Conservation (phyloP, 2,888 invertebrate species). For the Leucoptera coffeella region DNA sequence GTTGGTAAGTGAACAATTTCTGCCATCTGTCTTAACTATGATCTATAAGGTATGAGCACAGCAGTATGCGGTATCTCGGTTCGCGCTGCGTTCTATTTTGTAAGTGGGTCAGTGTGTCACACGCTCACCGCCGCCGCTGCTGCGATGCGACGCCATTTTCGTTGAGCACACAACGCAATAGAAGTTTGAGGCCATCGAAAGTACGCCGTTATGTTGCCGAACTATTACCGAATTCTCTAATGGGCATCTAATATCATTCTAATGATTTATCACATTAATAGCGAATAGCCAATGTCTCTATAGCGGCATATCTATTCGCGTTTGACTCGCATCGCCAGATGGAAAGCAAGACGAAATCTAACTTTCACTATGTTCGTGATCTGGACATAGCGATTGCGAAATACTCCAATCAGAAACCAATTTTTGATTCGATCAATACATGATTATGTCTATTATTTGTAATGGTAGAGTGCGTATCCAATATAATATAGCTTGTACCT, state of each 20-base stretch:
- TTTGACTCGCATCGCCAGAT: too few species aligned
- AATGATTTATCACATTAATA: too few species aligned
- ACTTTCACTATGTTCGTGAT: conserved; percentile 35
- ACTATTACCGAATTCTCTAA: too few species aligned
- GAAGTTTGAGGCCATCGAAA: conserved; percentile 5
- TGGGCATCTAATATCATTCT: too few species aligned
- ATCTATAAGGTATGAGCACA: too few species aligned
- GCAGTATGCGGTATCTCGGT: conserved; percentile 22
- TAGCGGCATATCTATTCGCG: too few species aligned
- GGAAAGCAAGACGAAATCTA: conserved; percentile 21
- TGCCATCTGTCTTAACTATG: too few species aligned
- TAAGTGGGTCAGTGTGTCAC: conserved; percentile 48
- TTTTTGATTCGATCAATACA: conserved; percentile 5
- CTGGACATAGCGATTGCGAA: conserved; percentile 19
- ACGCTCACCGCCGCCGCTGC: conserved; percentile 39
- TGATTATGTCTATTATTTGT: too few species aligned
- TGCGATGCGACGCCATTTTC: conserved; percentile 41
- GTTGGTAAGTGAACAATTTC: too few species aligned
- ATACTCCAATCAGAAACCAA: conserved; percentile 17
- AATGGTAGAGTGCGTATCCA: too few species aligned
- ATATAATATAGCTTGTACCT: too few species aligned
- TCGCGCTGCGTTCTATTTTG: conserved; percentile 46
- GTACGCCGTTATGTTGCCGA: background rate
- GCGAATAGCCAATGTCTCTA: too few species aligned
- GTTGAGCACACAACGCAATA: conserved; percentile 20